Conservation (phyloP, 2,797 vertebrate species). For the Balearica regulorum region DNA sequence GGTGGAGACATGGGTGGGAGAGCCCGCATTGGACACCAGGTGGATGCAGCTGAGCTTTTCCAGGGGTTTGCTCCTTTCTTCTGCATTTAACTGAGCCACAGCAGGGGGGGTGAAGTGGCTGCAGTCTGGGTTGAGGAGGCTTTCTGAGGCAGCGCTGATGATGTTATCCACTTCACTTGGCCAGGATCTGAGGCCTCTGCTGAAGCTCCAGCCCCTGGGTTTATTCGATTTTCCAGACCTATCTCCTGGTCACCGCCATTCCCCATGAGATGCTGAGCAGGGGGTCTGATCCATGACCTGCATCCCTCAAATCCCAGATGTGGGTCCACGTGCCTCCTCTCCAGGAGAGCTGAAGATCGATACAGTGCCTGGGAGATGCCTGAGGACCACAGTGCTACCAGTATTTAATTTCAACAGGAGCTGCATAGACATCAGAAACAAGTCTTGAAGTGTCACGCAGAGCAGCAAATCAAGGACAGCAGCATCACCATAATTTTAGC, state of each 20-base stretch:
- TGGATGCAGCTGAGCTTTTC: not conserved
- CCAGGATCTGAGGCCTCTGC: not conserved
- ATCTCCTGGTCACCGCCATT: rapidly evolving
- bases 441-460: not conserved
- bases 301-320: not conserved
- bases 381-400: not conserved
- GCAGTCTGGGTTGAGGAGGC: too few relatives aligned
- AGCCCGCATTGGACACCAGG: not conserved
- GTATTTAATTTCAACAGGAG: not conserved
- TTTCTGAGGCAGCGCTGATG: not conserved
- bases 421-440: not conserved
- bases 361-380: not conserved
- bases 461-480: not conserved
- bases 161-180: not conserved
- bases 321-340: rapidly evolving
- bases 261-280: not conserved
- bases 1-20: not conserved
- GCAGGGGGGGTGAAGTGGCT: not conserved
- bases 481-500: not conserved
- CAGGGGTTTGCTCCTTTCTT: not conserved
- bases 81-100: not conserved
- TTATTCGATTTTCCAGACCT: not conserved
- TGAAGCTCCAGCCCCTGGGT: not conserved
- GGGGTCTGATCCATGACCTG: not conserved
- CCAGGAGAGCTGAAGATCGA: not conserved